Conservation (phyloP, 2,888 invertebrate species). For the Ichneumon xanthorius region DNA sequence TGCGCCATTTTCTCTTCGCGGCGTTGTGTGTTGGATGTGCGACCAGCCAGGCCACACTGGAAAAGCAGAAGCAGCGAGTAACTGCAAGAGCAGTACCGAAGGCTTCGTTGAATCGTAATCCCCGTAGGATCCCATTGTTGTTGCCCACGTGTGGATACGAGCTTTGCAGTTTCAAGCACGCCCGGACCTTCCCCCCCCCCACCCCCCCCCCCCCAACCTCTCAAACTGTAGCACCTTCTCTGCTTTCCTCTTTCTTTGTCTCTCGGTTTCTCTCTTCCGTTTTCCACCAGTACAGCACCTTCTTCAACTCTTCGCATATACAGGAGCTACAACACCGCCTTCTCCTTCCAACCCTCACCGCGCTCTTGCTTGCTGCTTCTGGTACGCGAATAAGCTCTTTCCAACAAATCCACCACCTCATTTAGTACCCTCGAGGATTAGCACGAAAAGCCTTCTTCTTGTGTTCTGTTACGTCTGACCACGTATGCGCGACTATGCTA, state of each 20-base stretch:
- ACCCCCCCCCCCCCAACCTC: not conserved
- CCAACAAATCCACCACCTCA: constrained; percentile 85
- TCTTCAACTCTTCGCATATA: constrained; percentile 37
- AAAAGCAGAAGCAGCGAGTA: constrained; percentile 71
- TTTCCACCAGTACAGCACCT: constrained; percentile 3
- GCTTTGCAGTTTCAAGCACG: constrained; percentile 80
- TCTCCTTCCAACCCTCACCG: constrained; percentile 58
- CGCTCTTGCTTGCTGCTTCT: constrained; percentile 48
- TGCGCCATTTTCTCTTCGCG: constrained; percentile 42
- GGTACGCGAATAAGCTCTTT: constrained; percentile 82
- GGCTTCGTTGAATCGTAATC: constrained; percentile 79
- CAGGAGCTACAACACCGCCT: constrained; percentile 25
- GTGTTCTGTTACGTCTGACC: constrained; percentile 81
- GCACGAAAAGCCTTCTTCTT: constrained; percentile 81
- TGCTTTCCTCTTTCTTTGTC: constrained; percentile 48
- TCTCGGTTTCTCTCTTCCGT: constrained; percentile 70
- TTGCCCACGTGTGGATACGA: constrained; percentile 81
- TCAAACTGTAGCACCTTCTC: constrained; percentile 56
- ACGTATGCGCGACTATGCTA: constrained; percentile 80
- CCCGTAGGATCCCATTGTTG: constrained; percentile 81
- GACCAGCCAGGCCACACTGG: constrained; percentile 42
- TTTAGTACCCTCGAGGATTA: constrained; percentile 83
- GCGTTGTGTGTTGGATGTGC: constrained; percentile 39
- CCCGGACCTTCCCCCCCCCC: constrained; percentile 56
- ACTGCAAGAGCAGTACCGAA: constrained; percentile 63